phyloP scores from a whole-genome alignment of 92 coral and sea anemone genomes.

The Plumapathes pennacea region DNA sequence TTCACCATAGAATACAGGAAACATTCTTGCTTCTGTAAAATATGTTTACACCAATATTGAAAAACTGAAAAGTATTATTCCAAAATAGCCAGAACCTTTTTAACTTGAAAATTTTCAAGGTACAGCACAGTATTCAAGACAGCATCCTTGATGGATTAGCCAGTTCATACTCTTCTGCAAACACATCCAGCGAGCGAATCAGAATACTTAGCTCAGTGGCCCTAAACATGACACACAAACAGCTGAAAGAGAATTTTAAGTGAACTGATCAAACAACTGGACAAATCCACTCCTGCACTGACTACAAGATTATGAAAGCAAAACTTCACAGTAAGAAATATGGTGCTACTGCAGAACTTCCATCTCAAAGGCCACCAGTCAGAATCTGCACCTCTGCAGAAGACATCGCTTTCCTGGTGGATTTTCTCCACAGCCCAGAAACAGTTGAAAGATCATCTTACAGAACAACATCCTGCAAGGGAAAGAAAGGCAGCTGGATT shows the following conservation, averaged over 20 bases:
- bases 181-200: constrained; percentile 1
- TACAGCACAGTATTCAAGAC: neutral
- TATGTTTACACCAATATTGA: too few species aligned
- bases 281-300: constrained; percentile 11
- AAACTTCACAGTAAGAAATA: constrained; percentile 1
- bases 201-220: constrained; percentile 19
- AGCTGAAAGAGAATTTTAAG: constrained; percentile 6
- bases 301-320: constrained; percentile 18
- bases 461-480: constrained; percentile 34
- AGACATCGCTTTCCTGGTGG: constrained; percentile 31
- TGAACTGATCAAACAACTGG: neutral
- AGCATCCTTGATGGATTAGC: neutral
- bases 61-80: neutral
- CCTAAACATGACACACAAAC: constrained; percentile 6
- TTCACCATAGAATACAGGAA: too few species aligned
- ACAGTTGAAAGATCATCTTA: constrained; percentile 19
- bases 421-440: constrained; percentile 53
- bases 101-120: neutral
- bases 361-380: neutral
- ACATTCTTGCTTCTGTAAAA: too few species aligned
- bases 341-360: neutral
- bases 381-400: constrained; percentile 9
- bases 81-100: neutral
- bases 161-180: neutral
- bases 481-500: constrained; percentile 33